Base-by-base conservation (phyloP, 1,140 invertebrate genomes). In the Adoxophyes honmai region DNA sequence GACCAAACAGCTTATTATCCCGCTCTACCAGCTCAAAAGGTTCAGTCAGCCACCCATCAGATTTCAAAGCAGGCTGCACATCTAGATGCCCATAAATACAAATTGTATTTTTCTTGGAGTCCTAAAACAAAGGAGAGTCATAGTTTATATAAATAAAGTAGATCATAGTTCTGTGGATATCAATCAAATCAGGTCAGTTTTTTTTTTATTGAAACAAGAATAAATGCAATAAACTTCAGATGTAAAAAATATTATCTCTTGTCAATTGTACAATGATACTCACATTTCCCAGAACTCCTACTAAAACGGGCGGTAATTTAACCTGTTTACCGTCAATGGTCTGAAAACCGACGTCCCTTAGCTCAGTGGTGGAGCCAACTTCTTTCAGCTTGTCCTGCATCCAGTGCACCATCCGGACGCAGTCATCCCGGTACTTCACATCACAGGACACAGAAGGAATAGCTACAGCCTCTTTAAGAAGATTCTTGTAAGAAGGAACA, bases 51-150 rank as follows among this genome's bases (percentile, higher is more conserved):
- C 98, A 99, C 4, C 98, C 98, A 92, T 99, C 98, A 64, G 94
- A 94, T 80, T 93, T 93, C 4, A 93, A 73, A 6, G 98, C 98
- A 38, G 98, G 98, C 84, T 99, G 98, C 1, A 99, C 98, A 92
- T 99, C 98, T 70, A 99, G 92, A 90, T 99, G 98, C 0, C 98
- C 98, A 90, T 99, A 99, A 48, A 99, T 91, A 52, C 96, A 93
- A 38, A 99, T 92, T 11, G 98, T 99, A 72, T 97, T 95, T 81
- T 98, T 98, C 4, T 92, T 92, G 0, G 93, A 90, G 82, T 99
- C 96, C 82, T 90, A 56, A 54, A 69, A 72, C 38, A 52, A 57
- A 60, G 55, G 39, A 55, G 57, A 9, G n/a, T n/a, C n/a, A n/a
- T n/a, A n/a, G n/a, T n/a, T n/a, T n/a, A n/a, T n/a, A n/a, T n/a